Evolutionary conservation across 2,113 vertebrate species (phyloP).

Genomic region (Athene cunicularia): DNA sequence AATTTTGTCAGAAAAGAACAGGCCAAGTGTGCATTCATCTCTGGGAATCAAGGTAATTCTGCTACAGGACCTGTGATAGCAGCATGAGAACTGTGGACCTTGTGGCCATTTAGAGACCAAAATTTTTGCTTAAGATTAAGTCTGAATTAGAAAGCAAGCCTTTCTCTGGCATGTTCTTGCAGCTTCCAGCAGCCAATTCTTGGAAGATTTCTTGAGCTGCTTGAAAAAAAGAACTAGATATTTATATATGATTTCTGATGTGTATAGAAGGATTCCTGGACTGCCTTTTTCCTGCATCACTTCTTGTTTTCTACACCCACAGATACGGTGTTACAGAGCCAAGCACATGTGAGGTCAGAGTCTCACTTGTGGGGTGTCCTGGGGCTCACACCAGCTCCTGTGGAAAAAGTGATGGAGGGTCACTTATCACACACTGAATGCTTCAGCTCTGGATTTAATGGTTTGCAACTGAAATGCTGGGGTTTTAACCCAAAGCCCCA

Average conservation of each 20-base stretch:
- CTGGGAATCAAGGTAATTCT: background rate
- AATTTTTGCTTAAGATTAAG: background rate
- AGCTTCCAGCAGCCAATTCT: background rate
- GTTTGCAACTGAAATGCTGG: background rate
- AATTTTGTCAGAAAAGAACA: background rate
- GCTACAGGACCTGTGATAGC: background rate
- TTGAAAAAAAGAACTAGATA: background rate
- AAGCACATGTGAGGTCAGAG: background rate
- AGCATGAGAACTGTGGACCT: background rate
- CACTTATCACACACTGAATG: background rate
- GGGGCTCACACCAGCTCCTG: background rate
- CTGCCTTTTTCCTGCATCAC: background rate
- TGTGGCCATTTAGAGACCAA: background rate
- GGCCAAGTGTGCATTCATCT: background rate
- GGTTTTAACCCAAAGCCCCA: no score
- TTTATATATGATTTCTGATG: background rate
- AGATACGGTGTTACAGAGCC: background rate
- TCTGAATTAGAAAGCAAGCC: background rate
- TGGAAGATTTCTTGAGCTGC: background rate
- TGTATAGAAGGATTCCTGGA: background rate
- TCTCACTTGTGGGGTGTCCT: background rate
- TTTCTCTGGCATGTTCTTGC: background rate
- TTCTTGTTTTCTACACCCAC: background rate
- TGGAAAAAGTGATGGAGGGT: background rate
- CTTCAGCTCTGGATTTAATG: background rate